Percentiles rank a stretch among this genome's conserved stretches.
These are phyloP conservation scores for Caenorhabditis virilis DNA, from an alignment of 2,888 invertebrate genomes.

Conservation along the genomic window DNA sequence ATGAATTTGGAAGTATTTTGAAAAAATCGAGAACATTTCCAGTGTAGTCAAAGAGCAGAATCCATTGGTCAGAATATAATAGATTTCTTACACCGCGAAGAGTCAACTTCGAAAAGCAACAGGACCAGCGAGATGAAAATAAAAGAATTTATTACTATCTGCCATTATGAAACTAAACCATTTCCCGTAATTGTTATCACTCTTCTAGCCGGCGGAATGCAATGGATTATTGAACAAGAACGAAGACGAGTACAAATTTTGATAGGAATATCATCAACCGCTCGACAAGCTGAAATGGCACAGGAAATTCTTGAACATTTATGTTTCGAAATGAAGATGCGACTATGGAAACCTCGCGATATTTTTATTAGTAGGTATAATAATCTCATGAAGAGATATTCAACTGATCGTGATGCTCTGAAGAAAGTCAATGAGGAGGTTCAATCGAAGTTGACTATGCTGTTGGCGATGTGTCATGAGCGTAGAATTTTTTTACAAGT, in stretches of 20 bases:
- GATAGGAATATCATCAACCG: slow-evolving; percentile 5
- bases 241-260: slow-evolving; percentile 2
- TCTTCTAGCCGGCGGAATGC: slow-evolving; percentile 19
- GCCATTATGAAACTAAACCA: no score
- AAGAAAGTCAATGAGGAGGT: slow-evolving; percentile 82
- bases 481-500: slow-evolving; percentile 94
- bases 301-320: slow-evolving; percentile 6
- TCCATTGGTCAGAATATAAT: no score
- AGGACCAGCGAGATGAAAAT: no score
- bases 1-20: no score
- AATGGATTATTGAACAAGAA: slow-evolving; percentile 14
- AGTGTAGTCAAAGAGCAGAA: no score
- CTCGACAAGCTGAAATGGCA: slow-evolving; percentile 13
- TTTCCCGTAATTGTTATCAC: no score
- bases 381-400: slow-evolving; percentile 24
- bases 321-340: no score
- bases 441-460: slow-evolving; percentile 27
- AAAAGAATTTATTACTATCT: no score
- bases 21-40: no score
- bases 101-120: no score
- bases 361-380: slow-evolving; percentile 24
- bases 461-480: slow-evolving; percentile 77
- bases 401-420: slow-evolving; percentile 21
- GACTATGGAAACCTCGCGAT: slow-evolving; percentile 22
- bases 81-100: no score